phyloP scores from a whole-genome alignment of 2,797 vertebrate species.

The Aulostomus chinensis region DNA sequence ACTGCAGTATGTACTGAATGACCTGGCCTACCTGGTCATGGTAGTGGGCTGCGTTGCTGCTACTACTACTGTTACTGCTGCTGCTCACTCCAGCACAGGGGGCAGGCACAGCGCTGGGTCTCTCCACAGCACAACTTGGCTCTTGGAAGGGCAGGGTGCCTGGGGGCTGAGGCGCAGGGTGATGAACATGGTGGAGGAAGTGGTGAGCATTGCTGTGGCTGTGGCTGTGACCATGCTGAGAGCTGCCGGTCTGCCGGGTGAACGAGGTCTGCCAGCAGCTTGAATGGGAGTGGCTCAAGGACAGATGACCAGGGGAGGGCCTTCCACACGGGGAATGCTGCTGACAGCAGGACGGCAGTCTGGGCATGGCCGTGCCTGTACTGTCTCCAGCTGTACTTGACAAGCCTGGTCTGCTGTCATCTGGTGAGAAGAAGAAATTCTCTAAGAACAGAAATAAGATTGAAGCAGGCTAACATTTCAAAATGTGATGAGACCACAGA shows the following conservation, averaged over 20 bases:
- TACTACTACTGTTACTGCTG: conserved; percentile 69
- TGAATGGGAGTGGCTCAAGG: conserved; percentile 88
- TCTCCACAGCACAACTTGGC: conserved; percentile 88
- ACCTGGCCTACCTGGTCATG: conserved; percentile 94
- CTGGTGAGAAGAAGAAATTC: conserved; percentile 60
- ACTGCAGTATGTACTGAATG: neutral
- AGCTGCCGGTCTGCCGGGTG: conserved; percentile 74
- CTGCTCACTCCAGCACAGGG: conserved; percentile 85
- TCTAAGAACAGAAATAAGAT: neutral
- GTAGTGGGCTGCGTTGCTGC: conserved; percentile 78
- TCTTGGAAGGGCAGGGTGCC: conserved; percentile 89
- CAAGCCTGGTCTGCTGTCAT: conserved; percentile 85
- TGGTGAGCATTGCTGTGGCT: conserved; percentile 85
- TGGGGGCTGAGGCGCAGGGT: conserved; percentile 85
- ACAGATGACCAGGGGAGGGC: conserved; percentile 87
- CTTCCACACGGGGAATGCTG: conserved; percentile 96
- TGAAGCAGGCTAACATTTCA: neutral
- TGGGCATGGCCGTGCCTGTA: conserved; percentile 89
- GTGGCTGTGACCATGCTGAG: conserved; percentile 80
- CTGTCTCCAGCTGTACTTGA: conserved; percentile 81
- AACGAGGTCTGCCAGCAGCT: conserved; percentile 90
- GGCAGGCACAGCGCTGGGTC: conserved; percentile 87
- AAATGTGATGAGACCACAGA: neutral
- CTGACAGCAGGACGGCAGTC: conserved; percentile 96
- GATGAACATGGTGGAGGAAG: conserved; percentile 92